Base-by-base conservation (phyloP, 2,797 vertebrate species). In the Sebastes miniatus region DNA sequence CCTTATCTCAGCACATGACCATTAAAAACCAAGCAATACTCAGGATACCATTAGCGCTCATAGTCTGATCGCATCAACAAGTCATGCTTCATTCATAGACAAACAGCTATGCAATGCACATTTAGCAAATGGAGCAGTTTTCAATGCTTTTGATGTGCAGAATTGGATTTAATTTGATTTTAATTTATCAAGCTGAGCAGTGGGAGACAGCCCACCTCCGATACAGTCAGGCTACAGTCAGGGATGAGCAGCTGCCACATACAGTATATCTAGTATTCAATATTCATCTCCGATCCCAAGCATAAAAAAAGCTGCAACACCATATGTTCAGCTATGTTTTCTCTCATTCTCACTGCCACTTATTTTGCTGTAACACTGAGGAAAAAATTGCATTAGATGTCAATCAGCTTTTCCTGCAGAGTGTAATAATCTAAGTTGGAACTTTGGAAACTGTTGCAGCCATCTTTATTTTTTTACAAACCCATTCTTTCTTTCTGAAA, bases 241-340 rank as follows among this genome's bases (percentile, higher is more conserved):
- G 29, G 1, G 10, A 58, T 32, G 31, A 72, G 79, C 73, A 68
- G 70, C 73, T 52, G 56, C 34, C 79, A 79, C 69, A 64, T 62
- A 52, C 24, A 43, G 34, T 31, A 22, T 25, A 64, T 75, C 66
- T 85, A 47, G 43, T 47, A 6, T 67, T 93, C 72, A 88, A 76
- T 79, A 88, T 89, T 87, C 83, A 80, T 84, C 80, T 73, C 36
- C 43, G 9, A 66, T 57, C 58, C 67, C 29, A 68, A 43, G 16
- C 74, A 65, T 76, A 69, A 66, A 77, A 71, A 62, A 54, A 52
- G 75, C 87, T 64, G 77, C 80, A 83, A 29, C 52, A 20, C 85
- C 87, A 83, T 83, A 90, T 89, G 89, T 65, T 89, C 67, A 43
- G 72, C 77, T 67, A 61, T 82, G 87, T 79, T 83, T 79, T 6